Evolutionary conservation across 2,113 vertebrate genomes (phyloP), one percentile per base, ranked within the genome.

Genomic region (Cololabis saira): DNA sequence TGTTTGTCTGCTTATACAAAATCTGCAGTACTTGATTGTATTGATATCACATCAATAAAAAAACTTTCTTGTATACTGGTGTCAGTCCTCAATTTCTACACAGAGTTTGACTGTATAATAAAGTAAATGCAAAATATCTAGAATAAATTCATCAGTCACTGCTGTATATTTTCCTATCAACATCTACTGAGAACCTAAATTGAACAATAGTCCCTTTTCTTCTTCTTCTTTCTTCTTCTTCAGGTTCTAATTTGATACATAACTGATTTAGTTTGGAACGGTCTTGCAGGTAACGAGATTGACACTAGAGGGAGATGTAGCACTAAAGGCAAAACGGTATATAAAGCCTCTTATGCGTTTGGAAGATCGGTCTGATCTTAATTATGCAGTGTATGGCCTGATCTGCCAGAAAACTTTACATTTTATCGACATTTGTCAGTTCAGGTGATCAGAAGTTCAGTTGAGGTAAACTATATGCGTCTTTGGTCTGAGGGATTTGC

Each of bases 31-130:
- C 92, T 92, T 95, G 95, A 96, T 94, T 95, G 93, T 96, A 95
- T 92, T 95, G 95, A 95, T 93, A 93, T 89, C 87, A 91, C 92
- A 88, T 95, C 94, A 98, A 96, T 98, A 98, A 98, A 98, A 91
- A 97, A 90, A 86, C 85, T 90, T 83, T 91, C 90, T 88, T 90
- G 69, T 89, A 91, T 18, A 51, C 58, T 48, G 49, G 76, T 78
- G 71, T 78, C 55, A 17, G 47, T 12, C 21, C 82, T 42, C 11
- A 2, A 24, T 86, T 75, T 63, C n/a, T 78, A 16, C 59, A 5
- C 42, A 3, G 16, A 52, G 5, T 24, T 53, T 33, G 1, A 9
- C 6, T 44, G 17, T 18, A 41, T 24, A 50, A 45, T 12, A 2
- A 43, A 52, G 14, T 40, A 15, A 56, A 54, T 44, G 6, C 24